phyloP scores from a whole-genome alignment of 2,888 invertebrate genomes.

The Agriopis marginaria region DNA sequence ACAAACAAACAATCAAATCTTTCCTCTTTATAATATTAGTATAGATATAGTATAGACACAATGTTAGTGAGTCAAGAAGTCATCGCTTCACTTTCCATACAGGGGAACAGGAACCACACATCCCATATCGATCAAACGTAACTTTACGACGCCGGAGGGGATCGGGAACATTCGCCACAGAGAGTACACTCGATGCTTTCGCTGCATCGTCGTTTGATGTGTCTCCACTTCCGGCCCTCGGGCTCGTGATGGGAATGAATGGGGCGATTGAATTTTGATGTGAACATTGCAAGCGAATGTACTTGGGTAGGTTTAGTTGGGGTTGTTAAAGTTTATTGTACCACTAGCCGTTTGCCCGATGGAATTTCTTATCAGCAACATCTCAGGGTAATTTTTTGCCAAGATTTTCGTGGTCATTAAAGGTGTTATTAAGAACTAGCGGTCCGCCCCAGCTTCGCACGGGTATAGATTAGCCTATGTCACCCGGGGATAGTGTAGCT shows the following conservation, averaged over 20 bases:
- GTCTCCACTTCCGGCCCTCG: slow-evolving; percentile 14
- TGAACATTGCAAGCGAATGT: not conserved
- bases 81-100: not conserved
- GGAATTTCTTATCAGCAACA: too few species aligned
- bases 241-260: slow-evolving; percentile 11
- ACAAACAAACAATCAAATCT: too few species aligned
- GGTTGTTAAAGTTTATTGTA: not conserved
- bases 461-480: too few species aligned
- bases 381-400: too few species aligned
- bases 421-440: too few species aligned
- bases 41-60: too few species aligned
- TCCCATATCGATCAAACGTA: slow-evolving; percentile 15
- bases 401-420: too few species aligned
- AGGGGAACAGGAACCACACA: not conserved
- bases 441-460: too few species aligned
- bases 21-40: too few species aligned
- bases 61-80: not conserved
- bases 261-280: slow-evolving; percentile 16
- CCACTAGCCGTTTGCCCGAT: not conserved
- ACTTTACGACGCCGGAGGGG: not conserved
- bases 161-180: slow-evolving; percentile 14
- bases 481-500: too few species aligned
- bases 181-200: slow-evolving; percentile 3
- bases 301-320: not conserved
- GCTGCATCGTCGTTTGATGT: slow-evolving; percentile 20